These are phyloP conservation scores for Drosophila arizonae DNA, from an alignment of 1,140 invertebrate genomes.

Conservation along the genomic window DNA sequence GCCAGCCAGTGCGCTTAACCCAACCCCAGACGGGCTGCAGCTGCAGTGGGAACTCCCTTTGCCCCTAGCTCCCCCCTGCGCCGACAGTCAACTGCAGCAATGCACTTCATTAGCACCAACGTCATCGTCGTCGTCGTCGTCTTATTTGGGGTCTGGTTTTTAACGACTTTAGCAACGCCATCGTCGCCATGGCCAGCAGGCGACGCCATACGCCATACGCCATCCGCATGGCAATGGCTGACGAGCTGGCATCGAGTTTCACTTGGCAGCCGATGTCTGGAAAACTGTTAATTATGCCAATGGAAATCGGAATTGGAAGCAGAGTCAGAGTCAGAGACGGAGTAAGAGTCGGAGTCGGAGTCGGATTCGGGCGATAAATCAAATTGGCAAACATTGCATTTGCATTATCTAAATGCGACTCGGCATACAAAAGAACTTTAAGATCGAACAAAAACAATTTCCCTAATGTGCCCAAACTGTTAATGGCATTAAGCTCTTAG, in stretches of 20 bases:
- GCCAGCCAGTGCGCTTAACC: slow-evolving; percentile 62
- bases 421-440: slow-evolving; percentile 61
- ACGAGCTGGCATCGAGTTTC: slow-evolving; percentile 35
- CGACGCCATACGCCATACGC: slow-evolving; percentile 15
- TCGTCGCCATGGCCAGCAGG: slow-evolving; percentile 28
- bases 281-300: slow-evolving; percentile 58
- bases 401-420: slow-evolving; percentile 40
- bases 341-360: background rate
- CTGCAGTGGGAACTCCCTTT: background rate
- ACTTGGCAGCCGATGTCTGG: slow-evolving; percentile 18
- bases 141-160: slow-evolving; percentile 60
- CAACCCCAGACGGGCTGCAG: slow-evolving; percentile 30
- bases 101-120: slow-evolving; percentile 76
- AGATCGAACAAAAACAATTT: slow-evolving; percentile 72
- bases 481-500: slow-evolving; percentile 73
- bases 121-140: slow-evolving; percentile 50
- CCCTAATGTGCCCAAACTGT: slow-evolving; percentile 69
- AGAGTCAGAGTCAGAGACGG: too few species aligned
- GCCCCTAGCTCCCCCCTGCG: background rate
- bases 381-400: slow-evolving; percentile 70
- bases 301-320: slow-evolving; percentile 15
- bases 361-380: slow-evolving; percentile 52
- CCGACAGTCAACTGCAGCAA: slow-evolving; percentile 33
- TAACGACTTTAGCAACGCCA: slow-evolving; percentile 42
- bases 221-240: slow-evolving; percentile 6